phyloP scores from a whole-genome alignment of 2,113 vertebrate genomes.

The Brachyistius frenatus region DNA sequence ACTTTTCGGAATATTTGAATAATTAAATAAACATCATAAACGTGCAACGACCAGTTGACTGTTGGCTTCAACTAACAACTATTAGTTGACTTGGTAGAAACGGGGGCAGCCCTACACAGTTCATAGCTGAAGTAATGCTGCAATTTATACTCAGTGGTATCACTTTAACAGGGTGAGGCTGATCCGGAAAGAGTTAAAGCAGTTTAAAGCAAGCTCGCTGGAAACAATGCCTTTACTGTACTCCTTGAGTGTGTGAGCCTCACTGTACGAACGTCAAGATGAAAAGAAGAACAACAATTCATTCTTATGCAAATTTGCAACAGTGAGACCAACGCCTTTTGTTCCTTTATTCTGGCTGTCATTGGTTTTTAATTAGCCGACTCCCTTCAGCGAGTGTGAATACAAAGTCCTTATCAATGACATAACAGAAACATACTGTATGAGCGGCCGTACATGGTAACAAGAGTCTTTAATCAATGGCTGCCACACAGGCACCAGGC shows the following conservation, averaged over 20 bases:
- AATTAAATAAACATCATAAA: too few species aligned
- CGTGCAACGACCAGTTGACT: too few species aligned
- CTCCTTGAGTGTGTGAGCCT: constrained; percentile 16
- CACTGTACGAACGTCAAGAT: constrained; percentile 54
- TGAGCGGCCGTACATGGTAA: constrained; percentile 69
- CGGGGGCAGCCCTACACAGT: neutral
- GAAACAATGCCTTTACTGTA: constrained; percentile 10
- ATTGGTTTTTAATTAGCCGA: constrained; percentile 78
- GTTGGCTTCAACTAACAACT: too few species aligned
- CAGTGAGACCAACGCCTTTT: constrained; percentile 62
- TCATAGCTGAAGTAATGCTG: neutral
- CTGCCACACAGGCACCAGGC: constrained; percentile 65
- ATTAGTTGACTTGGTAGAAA: too few species aligned
- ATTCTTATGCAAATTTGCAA: constrained; percentile 59
- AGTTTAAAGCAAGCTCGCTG: neutral
- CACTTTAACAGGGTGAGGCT: neutral
- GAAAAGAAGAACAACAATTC: constrained; percentile 61
- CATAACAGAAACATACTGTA: constrained; percentile 64
- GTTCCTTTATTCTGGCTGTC: constrained; percentile 67
- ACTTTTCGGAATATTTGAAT: too few species aligned
- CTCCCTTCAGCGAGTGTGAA: constrained; percentile 60
- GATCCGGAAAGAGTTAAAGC: neutral
- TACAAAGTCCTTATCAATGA: constrained; percentile 80
- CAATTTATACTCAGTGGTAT: neutral
- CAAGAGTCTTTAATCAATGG: constrained; percentile 77